Evolutionary conservation across 1,140 invertebrate genomes (phyloP), one percentile per base, ranked within the genome.

Genomic region (Goniozus legneri): DNA sequence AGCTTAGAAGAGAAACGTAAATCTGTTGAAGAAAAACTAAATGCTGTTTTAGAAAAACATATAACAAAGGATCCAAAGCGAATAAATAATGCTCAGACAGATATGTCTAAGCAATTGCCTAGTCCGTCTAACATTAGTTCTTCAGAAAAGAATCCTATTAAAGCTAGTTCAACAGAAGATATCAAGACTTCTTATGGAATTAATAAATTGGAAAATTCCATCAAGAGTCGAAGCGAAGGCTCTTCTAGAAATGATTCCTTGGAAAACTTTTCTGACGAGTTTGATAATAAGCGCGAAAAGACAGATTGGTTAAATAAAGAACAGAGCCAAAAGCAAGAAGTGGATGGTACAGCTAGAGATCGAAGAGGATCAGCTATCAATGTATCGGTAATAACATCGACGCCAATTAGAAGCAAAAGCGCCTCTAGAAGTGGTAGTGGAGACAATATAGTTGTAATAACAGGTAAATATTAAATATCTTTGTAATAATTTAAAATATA

Each of bases 311-410:
- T 18, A n/a, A 38, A 22, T 24, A 52, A 42, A 30, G 37, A 55
- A 38, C 14, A 40, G 12, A 15, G 24, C 40, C 8, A 55, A 2
- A 37, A 57, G 15, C 61, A 62, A 46, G 54, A 58, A 0, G 61
- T 68, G 1, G 62, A 69, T 22, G 16, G 24, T 6, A 6, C 24
- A 38, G 44, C 15, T 35, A 46, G 1, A 49, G 47, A 42, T 46
- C 50, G 13, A 44, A 47, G 45, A 51, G 20, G 36, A 43, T 33
- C 49, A 24, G 44, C 63, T 3, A 45, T 74, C 20, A 73, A 75
- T 27, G 71, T 75, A 3, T 75, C 75, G 1, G 73, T 75, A 8
- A 71, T 75, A 12, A 72, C 71, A 1, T 76, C 74, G 13, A 75
- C 74, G 7, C 73, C 73, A 16, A 54, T 71, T 3, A 60, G 64